Evolutionary conservation across 2,797 vertebrate genomes (phyloP).

Genomic region (Melanogrammus aeglefinus): DNA sequence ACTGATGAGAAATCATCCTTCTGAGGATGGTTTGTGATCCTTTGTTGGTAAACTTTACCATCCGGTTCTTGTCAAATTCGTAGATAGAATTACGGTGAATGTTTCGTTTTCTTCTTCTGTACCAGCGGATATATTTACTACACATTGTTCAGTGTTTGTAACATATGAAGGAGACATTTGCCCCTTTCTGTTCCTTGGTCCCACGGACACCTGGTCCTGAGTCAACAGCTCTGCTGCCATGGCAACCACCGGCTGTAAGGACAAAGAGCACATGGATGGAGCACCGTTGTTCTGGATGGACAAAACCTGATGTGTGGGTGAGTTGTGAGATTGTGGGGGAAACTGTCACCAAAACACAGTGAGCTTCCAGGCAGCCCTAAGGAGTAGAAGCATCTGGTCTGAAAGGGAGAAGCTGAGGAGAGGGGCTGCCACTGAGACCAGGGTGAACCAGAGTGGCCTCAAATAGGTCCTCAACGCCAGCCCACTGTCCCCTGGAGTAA

Average conservation of each 20-base stretch:
- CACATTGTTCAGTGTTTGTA: not conserved
- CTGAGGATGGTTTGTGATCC: constrained; percentile 18
- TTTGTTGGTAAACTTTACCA: not conserved
- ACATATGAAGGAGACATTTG: constrained; percentile 23
- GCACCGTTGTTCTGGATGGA: no score
- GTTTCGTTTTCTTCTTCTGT: not conserved
- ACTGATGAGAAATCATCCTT: constrained; percentile 22
- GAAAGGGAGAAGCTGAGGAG: constrained; percentile 21
- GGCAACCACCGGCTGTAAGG: constrained; percentile 17
- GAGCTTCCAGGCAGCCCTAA: constrained; percentile 34
- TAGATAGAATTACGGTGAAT: not conserved
- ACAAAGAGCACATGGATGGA: no score
- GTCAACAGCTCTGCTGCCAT: constrained; percentile 27
- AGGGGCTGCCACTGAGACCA: not conserved
- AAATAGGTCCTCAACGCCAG: no score
- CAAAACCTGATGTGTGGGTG: not conserved
- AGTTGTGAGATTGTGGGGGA: constrained; percentile 21
- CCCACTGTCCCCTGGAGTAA: no score
- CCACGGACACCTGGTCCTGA: constrained; percentile 23
- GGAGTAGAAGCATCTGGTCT: constrained; percentile 43
- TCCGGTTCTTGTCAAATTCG: not conserved
- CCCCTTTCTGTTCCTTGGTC: constrained; percentile 18
- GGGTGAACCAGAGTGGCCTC: no score
- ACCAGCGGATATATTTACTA: not conserved
- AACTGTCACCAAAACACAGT: constrained; percentile 48